Evolutionary conservation across 2,797 vertebrate species (phyloP).

Genomic region (Trachops cirrhosus): DNA sequence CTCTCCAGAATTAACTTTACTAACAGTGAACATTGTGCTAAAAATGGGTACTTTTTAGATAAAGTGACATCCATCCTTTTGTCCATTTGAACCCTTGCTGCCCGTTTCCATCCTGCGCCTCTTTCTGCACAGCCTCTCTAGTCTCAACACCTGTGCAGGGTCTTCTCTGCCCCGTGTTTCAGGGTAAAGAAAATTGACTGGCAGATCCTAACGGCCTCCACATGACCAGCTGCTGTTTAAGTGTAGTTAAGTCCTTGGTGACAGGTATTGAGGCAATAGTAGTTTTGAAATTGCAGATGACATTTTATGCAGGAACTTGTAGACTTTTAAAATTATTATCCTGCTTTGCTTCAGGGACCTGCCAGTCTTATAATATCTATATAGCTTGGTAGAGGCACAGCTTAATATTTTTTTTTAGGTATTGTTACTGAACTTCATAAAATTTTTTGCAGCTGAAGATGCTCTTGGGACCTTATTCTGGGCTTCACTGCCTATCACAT

Average conservation of each 20-base stretch:
- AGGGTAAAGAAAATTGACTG: neutral
- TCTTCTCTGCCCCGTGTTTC: neutral
- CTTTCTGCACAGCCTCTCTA: neutral
- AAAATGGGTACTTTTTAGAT: neutral
- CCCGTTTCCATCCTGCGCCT: neutral
- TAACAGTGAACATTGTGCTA: neutral
- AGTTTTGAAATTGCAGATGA: neutral
- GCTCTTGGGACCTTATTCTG: neutral
- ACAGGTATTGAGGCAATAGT: neutral
- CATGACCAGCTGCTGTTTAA: neutral
- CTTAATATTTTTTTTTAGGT: neutral
- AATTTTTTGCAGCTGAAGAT: neutral
- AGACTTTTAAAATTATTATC: neutral
- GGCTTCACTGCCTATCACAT: neutral
- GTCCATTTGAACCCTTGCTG: neutral
- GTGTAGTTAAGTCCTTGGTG: neutral
- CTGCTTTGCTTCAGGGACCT: neutral
- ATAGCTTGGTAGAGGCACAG: neutral
- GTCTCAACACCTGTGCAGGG: accelerated
- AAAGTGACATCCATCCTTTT: neutral
- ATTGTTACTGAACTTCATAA: neutral
- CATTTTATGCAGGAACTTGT: slow-evolving; percentile 13
- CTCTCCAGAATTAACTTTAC: neutral
- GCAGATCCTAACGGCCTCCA: neutral
- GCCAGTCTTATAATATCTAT: slow-evolving; percentile 14